Percentiles rank a stretch among this genome's conserved stretches.
Conservation (phyloP, 2,888 invertebrate genomes). For the Heteropelma amictum region DNA sequence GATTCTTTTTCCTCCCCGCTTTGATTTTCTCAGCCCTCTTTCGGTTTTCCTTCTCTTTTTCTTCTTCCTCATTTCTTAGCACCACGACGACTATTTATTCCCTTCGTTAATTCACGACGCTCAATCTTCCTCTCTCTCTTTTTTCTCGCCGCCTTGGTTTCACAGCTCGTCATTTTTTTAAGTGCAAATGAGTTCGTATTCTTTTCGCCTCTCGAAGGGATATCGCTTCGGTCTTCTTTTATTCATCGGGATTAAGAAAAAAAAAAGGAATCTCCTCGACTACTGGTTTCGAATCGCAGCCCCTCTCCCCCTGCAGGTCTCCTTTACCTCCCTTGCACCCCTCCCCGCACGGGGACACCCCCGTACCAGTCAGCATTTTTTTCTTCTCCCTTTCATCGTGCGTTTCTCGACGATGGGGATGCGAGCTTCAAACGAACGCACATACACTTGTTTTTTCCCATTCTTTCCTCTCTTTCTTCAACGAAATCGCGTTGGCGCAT, state of each 20-base stretch:
- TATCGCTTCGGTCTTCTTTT: constrained; percentile 35
- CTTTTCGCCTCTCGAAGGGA: constrained; percentile 32
- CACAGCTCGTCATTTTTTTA: constrained; percentile 77
- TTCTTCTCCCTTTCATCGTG: constrained; percentile 14
- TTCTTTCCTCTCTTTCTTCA: no score
- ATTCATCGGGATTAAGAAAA: background rate
- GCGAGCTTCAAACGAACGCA: constrained; percentile 34
- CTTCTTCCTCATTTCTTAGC: constrained; percentile 34
- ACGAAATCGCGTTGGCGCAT: no score
- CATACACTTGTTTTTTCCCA: no score
- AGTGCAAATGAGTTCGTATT: constrained; percentile 76
- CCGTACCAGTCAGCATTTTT: constrained; percentile 57
- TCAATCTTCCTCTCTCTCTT: constrained; percentile 52
- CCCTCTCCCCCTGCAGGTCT: background rate
- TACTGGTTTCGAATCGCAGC: constrained; percentile 23
- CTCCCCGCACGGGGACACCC: constrained; percentile 36
- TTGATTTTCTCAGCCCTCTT: constrained; percentile 40
- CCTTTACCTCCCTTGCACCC: constrained; percentile 13
- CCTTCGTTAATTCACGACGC: constrained; percentile 58
- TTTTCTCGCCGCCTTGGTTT: constrained; percentile 72
- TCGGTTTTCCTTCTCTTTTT: constrained; percentile 21
- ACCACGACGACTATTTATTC: constrained; percentile 38
- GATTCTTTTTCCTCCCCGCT: constrained; percentile 56
- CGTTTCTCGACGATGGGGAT: constrained; percentile 11
- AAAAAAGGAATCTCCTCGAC: constrained; percentile 25